Evolutionary conservation across 2,113 vertebrate genomes (phyloP).

Genomic region (Neoarius graeffei): DNA sequence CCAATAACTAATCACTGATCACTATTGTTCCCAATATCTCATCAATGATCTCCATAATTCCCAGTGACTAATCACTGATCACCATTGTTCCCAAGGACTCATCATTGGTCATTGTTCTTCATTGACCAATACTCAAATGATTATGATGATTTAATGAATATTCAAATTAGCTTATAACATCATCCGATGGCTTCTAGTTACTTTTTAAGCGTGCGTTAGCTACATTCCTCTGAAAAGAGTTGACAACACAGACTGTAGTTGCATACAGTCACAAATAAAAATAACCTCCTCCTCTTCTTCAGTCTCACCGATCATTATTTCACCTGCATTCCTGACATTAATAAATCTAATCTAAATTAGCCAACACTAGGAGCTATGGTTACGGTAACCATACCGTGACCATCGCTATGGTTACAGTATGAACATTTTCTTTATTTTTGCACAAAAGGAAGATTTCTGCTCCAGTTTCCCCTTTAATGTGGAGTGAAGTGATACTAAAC

Average conservation of each 20-base stretch:
- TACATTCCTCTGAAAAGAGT: background rate
- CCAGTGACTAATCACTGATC: background rate
- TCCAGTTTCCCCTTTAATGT: background rate
- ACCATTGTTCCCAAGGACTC: background rate
- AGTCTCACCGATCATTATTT: background rate
- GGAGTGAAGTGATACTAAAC: background rate
- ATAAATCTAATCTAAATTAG: background rate
- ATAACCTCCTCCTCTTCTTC: background rate
- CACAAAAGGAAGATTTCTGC: background rate
- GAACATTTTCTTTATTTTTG: background rate
- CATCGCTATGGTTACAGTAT: background rate
- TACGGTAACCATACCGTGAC: too few species aligned
- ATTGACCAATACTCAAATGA: background rate
- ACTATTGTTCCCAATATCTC: too few species aligned
- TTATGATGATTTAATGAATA: background rate
- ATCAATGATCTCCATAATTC: background rate
- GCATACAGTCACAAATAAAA: background rate
- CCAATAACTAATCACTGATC: too few species aligned
- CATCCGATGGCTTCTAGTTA: background rate
- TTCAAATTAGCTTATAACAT: background rate
- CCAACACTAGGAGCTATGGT: too few species aligned
- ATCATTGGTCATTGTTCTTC: background rate
- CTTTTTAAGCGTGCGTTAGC: background rate
- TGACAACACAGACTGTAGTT: background rate
- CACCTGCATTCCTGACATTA: background rate